Evolutionary conservation across 2,888 invertebrate species (phyloP).

Genomic region (Nomada ruficornis): DNA sequence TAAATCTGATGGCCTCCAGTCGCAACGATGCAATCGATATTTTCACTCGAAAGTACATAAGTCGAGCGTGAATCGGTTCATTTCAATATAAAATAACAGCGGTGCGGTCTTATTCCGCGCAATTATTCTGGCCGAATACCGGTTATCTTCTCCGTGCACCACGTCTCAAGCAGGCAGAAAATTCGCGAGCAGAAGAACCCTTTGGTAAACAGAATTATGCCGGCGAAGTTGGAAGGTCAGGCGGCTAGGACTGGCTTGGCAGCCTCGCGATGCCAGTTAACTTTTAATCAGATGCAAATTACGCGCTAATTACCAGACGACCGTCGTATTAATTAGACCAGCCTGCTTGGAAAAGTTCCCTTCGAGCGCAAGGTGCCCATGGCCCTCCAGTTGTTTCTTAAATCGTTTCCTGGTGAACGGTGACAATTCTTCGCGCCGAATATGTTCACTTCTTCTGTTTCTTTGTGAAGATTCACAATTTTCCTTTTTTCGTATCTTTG

Average conservation of each 20-base stretch:
- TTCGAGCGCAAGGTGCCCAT: conserved; percentile 6
- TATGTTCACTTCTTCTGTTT: too few species aligned
- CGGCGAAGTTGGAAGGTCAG: conserved; percentile 52
- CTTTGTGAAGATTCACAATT: too few species aligned
- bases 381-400: not conserved
- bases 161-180: conserved; percentile 15
- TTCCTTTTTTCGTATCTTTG: too few species aligned
- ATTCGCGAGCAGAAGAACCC: conserved; percentile 29
- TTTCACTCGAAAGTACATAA: not conserved
- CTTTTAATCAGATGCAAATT: conserved; percentile 80
- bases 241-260: conserved; percentile 17
- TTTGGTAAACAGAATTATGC: conserved; percentile 55
- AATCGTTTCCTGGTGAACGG: not conserved
- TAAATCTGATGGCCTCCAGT: not conserved
- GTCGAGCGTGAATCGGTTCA: not conserved
- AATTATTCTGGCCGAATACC: conserved; percentile 45
- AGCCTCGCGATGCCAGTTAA: conserved; percentile 67
- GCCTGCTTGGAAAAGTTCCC: conserved; percentile 48
- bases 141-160: conserved; percentile 48
- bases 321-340: conserved; percentile 76
- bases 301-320: conserved; percentile 75
- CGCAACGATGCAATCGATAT: not conserved
- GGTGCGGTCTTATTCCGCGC: conserved; percentile 23
- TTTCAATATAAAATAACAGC: conserved; percentile 29
- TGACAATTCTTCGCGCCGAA: not conserved